A percentile compares a stretch with the other conserved stretches of the same genome.
Conservation (phyloP, 1,140 invertebrate genomes). For the Aporrectodea caliginosa region DNA sequence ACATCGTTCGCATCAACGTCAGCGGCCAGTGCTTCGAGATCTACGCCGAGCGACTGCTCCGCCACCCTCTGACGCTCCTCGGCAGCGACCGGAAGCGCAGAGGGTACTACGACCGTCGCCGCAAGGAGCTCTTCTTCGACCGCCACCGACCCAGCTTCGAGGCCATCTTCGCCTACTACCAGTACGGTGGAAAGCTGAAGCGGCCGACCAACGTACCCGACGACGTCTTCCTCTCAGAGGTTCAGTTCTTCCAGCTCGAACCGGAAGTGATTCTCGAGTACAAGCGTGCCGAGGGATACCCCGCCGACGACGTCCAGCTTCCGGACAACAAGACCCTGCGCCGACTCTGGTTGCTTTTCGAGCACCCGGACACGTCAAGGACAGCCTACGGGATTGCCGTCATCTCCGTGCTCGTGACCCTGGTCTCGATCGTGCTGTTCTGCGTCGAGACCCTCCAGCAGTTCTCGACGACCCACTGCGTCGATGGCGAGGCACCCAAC, state of each 20-base stretch:
- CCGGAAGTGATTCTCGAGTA: conserved; percentile 46
- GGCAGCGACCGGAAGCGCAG: conserved; percentile 82
- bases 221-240: conserved; percentile 54
- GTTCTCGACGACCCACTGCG: conserved; percentile 38
- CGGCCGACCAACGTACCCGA: conserved; percentile 96
- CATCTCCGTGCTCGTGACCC: conserved; percentile 48
- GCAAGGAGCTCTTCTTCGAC: too few species aligned
- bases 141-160: too few species aligned
- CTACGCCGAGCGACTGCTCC: conserved; percentile 5
- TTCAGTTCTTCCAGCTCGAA: conserved; percentile 53
- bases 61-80: conserved; percentile 83
- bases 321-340: conserved; percentile 41
- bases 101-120: conserved; percentile 86
- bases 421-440: too few species aligned
- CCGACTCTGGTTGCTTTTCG: conserved; percentile 50
- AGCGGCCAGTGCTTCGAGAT: conserved; percentile 17
- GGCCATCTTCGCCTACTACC: too few species aligned
- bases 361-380: conserved; percentile 49
- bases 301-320: conserved; percentile 39
- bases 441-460: conserved; percentile 55
- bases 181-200: conserved; percentile 93
- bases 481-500: conserved; percentile 21
- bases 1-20: conserved; percentile 13
- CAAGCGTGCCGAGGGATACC: conserved; percentile 50
- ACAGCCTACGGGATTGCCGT: conserved; percentile 47